A percentile compares a stretch with the other conserved stretches of the same genome.
These are phyloP conservation scores for Rapana venosa DNA, from an alignment of 2,888 invertebrate genomes.

Conservation along the genomic window DNA sequence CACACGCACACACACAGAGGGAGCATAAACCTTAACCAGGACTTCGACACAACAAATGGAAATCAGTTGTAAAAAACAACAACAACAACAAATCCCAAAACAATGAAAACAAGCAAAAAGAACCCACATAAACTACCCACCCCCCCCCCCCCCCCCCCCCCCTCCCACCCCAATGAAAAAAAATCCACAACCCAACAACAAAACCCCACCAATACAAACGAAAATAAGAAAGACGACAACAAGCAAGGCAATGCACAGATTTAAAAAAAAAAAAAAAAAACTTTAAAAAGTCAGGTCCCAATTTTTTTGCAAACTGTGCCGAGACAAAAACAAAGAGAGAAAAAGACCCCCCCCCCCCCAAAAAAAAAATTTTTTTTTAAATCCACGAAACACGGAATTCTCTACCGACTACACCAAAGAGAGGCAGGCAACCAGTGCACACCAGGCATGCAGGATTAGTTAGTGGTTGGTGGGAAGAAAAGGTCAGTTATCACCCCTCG, in stretches of 20 bases:
- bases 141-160: no score
- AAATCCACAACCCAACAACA: no score
- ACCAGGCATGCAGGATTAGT: slow-evolving; percentile 18
- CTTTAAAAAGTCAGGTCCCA: not conserved
- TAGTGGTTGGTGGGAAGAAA: not conserved
- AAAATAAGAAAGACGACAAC: not conserved
- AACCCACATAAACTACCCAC: no score
- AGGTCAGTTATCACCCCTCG: not conserved
- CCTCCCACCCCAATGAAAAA: no score
- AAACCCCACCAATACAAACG: not conserved
- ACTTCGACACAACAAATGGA: not conserved
- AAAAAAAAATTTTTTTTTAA: not conserved
- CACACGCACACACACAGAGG: slow-evolving; percentile 7
- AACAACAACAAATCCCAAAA: not conserved
- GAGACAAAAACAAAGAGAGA: not conserved
- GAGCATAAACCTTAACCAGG: not conserved
- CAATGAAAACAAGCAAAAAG: not conserved
- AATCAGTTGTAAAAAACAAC: not conserved
- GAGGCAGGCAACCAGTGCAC: not conserved
- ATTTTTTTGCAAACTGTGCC: not conserved
- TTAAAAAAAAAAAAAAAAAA: not conserved
- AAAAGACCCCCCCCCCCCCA: not conserved
- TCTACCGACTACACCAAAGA: not conserved
- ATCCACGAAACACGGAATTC: not conserved
- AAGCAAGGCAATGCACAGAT: not conserved